Base-by-base conservation (phyloP, 1,140 invertebrate species). In the Brachionus rubens region DNA sequence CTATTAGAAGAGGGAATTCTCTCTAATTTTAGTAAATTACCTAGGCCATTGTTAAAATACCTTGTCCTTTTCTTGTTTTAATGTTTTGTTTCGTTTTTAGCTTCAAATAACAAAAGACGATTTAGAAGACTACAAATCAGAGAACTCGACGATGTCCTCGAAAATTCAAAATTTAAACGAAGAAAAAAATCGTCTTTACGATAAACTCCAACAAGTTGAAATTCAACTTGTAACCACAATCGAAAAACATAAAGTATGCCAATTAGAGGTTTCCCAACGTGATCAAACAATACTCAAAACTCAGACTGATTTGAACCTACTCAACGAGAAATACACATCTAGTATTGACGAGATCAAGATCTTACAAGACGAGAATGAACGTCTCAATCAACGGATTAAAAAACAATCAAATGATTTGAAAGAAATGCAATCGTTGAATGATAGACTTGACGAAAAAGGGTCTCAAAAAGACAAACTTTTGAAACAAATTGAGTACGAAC, bases 241-340 rank as follows among this genome's bases (percentile, higher is more conserved):
- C 6, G 68, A 72, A 72, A 72, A 72, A 16, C 68, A 72, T 24
- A 28, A 48, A 30, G 36, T 72, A 14, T 72, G 68, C 14, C 68
- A 72, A 52, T 24, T 72, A 33, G 68, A 72, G 24, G 68, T 72
- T 3, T 30, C 68, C 2, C 68, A 72, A 12, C 68, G 68, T 0
- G 68, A 72, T 48, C 68, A 72, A 24, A 72, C 24, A 47, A 72
- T 72, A 10, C 28, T 72, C n/a, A 72, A 72, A 41, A 72, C 50
- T 30, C 28, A 72, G 30, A 50, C 24, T 12, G 68, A 72, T 6
- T 26, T 72, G 30, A 54, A 33, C 12, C 26, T 50, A 12, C 6
- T 50, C 2, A 36, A 52, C 16, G 46, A 72, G 50, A 72, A 72
- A 24, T 72, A 50, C 30, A 28, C 50, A 1, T 41, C 21, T 16